Conservation (phyloP, 1,140 invertebrate species). For the Stegodyphus mimosarum region DNA sequence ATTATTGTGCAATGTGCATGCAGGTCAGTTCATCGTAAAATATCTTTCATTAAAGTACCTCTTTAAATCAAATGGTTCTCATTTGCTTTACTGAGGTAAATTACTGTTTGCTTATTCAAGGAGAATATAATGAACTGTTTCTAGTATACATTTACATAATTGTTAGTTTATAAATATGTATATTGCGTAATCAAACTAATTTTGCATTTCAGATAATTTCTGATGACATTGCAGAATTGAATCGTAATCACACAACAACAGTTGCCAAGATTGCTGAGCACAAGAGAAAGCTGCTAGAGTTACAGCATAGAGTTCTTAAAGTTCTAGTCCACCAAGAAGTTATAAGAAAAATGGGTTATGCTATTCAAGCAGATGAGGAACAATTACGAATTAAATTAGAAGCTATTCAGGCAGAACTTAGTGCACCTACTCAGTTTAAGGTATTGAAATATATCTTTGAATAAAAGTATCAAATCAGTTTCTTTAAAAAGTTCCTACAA, state of each 20-base stretch:
- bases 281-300: conserved; percentile 78
- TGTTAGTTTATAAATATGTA: not conserved
- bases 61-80: too few species aligned
- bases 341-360: conserved; percentile 83
- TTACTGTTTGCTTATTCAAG: too few species aligned
- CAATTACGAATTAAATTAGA: conserved; percentile 84
- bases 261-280: conserved; percentile 80
- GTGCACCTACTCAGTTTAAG: conserved; percentile 91
- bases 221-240: conserved; percentile 80
- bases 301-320: conserved; percentile 82
- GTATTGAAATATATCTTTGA: conserved; percentile 68
- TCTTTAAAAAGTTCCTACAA: too few species aligned
- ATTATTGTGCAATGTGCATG: too few species aligned
- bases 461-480: too few species aligned
- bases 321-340: conserved; percentile 88
- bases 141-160: not conserved
- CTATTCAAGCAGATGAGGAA: conserved; percentile 90
- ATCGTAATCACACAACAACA: conserved; percentile 78
- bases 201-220: conserved; percentile 71
- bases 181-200: not conserved
- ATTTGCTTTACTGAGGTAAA: too few species aligned
- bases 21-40: too few species aligned
- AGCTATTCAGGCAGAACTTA: conserved; percentile 84
- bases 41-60: too few species aligned
- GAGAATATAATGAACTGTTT: too few species aligned